A percentile compares a stretch with the other conserved stretches of the same genome.
These are phyloP conservation scores for Trichomycterus rosablanca DNA, from an alignment of 2,113 vertebrate genomes.

Conservation along the genomic window DNA sequence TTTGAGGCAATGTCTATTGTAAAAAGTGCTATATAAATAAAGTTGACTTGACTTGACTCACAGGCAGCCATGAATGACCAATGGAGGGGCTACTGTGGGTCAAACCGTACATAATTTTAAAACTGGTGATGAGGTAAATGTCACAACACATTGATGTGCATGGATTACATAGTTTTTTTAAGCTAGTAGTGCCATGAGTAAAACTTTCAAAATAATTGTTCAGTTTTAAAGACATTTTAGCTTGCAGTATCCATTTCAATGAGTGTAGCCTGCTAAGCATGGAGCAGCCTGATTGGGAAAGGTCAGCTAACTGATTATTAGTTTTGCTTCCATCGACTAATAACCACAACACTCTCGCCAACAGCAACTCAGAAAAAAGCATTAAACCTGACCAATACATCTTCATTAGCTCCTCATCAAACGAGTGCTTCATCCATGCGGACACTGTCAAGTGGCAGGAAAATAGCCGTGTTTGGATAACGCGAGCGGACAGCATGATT, in stretches of 20 bases:
- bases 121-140: too few species aligned
- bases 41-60: too few species aligned
- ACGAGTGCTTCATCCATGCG: not conserved
- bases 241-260: not conserved
- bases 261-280: not conserved
- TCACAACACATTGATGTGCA: too few species aligned
- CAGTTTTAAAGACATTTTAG: too few species aligned
- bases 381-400: not conserved
- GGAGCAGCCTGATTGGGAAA: not conserved
- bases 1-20: too few species aligned
- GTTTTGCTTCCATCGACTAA: not conserved
- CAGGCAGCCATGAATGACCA: too few species aligned
- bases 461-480: conserved; percentile 8
- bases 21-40: too few species aligned
- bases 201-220: too few species aligned
- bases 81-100: too few species aligned
- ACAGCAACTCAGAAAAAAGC: not conserved
- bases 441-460: not conserved
- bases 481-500: conserved; percentile 7
- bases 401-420: not conserved
- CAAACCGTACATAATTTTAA: too few species aligned
- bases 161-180: too few species aligned
- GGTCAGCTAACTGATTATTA: not conserved
- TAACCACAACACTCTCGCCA: not conserved
- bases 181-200: too few species aligned